Evolutionary conservation across 2,113 vertebrate genomes (phyloP).

Genomic region (Cynocephalus volans): DNA sequence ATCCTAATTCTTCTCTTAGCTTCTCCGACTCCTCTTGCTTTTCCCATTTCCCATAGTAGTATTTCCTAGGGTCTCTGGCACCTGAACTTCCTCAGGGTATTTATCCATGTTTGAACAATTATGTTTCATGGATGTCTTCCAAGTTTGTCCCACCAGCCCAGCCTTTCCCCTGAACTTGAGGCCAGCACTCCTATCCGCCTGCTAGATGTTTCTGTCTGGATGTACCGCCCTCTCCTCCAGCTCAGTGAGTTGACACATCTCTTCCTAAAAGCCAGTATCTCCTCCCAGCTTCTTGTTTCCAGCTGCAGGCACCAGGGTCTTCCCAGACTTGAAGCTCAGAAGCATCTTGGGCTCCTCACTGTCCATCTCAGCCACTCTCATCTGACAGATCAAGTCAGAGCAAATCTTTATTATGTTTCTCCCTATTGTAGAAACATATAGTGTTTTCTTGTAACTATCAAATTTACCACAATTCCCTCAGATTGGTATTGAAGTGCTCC

Average conservation of each 20-base stretch:
- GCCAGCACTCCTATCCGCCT: neutral
- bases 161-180: neutral
- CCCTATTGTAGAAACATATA: neutral
- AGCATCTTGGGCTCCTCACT: neutral
- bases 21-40: neutral
- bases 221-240: no score
- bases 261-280: neutral
- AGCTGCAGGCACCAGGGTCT: neutral
- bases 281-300: neutral
- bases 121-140: neutral
- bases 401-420: neutral
- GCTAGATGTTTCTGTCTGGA: neutral
- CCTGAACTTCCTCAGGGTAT: neutral
- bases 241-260: neutral
- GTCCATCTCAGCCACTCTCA: neutral
- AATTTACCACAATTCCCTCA: neutral
- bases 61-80: neutral
- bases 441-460: neutral
- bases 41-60: rapidly evolving
- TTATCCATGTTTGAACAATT: neutral
- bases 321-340: neutral
- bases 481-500: neutral
- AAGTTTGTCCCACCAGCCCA: neutral
- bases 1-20: neutral
- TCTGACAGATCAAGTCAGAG: neutral